Percentiles rank a stretch among this genome's conserved stretches.
Conservation (phyloP, 2,113 vertebrate species). For the Tragelaphus scriptus region DNA sequence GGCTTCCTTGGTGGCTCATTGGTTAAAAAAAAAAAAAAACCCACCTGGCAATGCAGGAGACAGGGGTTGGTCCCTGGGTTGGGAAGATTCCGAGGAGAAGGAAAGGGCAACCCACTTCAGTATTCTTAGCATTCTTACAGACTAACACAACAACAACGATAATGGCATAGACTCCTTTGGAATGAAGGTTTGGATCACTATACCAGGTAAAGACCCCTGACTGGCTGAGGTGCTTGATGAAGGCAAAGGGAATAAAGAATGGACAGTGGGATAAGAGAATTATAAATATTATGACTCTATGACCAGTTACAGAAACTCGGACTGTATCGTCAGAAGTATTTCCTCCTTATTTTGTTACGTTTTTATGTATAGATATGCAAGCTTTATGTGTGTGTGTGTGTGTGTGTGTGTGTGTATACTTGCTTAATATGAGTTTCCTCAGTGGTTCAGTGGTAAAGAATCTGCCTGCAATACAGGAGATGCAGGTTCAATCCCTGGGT, state of each 20-base stretch:
- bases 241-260: background rate
- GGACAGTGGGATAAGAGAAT: background rate
- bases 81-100: background rate
- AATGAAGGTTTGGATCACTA: background rate
- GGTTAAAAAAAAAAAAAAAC: background rate
- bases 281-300: background rate
- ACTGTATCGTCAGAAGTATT: background rate
- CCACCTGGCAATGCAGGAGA: background rate
- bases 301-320: background rate
- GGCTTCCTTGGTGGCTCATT: background rate
- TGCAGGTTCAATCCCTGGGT: background rate
- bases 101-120: background rate
- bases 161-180: background rate
- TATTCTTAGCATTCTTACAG: background rate
- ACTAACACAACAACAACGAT: background rate
- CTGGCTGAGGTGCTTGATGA: background rate
- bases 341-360: background rate
- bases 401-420: background rate
- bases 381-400: background rate
- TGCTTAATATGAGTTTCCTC: background rate
- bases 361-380: background rate
- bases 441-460: background rate
- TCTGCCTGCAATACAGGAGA: background rate
- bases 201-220: background rate
- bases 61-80: background rate